Base-by-base conservation (phyloP, 2,888 invertebrate species). In the Tetragonisca angustula region DNA sequence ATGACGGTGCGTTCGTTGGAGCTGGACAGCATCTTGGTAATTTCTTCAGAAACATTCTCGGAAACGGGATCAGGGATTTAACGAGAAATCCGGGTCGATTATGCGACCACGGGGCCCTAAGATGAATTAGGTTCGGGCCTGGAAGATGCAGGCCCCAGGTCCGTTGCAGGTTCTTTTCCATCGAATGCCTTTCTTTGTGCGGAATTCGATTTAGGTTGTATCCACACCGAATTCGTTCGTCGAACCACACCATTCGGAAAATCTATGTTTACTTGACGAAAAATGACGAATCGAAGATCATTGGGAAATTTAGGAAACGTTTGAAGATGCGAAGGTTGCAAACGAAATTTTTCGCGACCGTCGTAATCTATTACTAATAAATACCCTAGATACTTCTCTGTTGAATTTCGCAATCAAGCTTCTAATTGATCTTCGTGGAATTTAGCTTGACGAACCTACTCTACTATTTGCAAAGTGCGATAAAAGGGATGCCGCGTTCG, bases 131-230 rank as follows among this genome's bases (percentile, higher is more conserved):
- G 87, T 83, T 89, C 89, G 84, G 84, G 52, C 84, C 87, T 87
- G 88, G 65, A 84, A 75, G 88, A 88, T 80, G 85, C 81, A 81
- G 87, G 78, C 73, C 76, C 61, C 73, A 56, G 80, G 84, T 71
- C 83, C 74, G 81, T 85, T 82, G 89, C 91, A 90, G 90, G 89
- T 91, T 91, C 91, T 86, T 89, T 89, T 88, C 84, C 85, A 88
- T 84, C 89, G 84, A 85, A 86, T 85, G 86, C 82, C 87, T 90
- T 90, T 87, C 90, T 92, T 91, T 91, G 89, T 89, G 85, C 83
- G 87, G 87, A 91, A 89, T 90, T 90, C 83, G 87, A 84, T 78
- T 92, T 90, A 92, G 86, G 91, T 76, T 24, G 21, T 64, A 32
- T 82, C 80, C 91, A 91, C 90, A 90, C 73, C 54, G 74, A 69